phyloP scores from a whole-genome alignment of 2,888 invertebrate species.

The Oasisia sp. region DNA sequence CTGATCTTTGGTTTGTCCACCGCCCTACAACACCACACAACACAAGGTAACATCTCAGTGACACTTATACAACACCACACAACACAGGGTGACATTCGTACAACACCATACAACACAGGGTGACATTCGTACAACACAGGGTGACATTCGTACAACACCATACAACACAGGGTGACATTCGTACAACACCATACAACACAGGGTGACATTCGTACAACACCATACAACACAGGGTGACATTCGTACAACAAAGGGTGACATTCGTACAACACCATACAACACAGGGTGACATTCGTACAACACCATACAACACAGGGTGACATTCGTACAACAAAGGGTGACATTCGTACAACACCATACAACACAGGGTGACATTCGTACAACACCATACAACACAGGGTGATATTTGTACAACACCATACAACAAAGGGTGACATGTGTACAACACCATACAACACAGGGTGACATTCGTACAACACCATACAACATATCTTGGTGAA shows the following conservation, averaged over 20 bases:
- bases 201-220: not conserved
- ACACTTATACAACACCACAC: not conserved
- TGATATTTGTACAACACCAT: not conserved
- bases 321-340: not conserved
- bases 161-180: not conserved
- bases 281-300: not conserved
- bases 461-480: not conserved
- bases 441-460: not conserved
- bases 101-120: not conserved
- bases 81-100: not conserved
- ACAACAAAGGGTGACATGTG: not conserved
- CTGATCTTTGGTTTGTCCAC: constrained; percentile 24
- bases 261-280: not conserved
- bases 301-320: not conserved
- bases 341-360: constrained; percentile 7
- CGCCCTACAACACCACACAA: constrained; percentile 4
- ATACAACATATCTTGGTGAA: not conserved
- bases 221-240: not conserved
- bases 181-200: not conserved
- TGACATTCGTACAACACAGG: not conserved
- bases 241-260: not conserved
- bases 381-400: not conserved
- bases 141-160: not conserved
- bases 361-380: constrained; percentile 3
- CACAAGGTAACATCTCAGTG: not conserved